Evolutionary conservation across 2,113 vertebrate genomes (phyloP).

Genomic region (Orycteropus afer): DNA sequence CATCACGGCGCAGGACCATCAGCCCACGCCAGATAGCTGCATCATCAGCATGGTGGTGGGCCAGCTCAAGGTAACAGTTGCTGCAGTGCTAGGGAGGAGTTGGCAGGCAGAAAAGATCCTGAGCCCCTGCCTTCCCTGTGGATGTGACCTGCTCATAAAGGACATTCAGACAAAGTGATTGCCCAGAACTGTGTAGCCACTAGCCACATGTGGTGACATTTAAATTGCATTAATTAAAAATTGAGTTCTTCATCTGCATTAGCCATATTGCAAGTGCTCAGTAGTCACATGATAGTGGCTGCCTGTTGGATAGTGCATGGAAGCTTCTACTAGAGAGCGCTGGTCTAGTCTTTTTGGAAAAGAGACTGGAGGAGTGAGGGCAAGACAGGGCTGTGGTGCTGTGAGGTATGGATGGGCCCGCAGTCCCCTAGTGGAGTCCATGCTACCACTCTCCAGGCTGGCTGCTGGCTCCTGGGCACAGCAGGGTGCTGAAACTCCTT

Average conservation of each 20-base stretch:
- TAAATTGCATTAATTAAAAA: constrained; percentile 16
- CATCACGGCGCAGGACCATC: constrained; percentile 99
- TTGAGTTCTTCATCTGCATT: background rate
- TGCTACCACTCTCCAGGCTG: background rate
- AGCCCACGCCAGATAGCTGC: constrained; percentile 97
- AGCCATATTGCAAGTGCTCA: background rate
- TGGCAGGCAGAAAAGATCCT: background rate
- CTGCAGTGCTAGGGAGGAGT: background rate
- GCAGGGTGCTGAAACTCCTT: background rate
- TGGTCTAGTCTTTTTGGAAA: constrained; percentile 53
- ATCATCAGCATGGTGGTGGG: constrained; percentile 99
- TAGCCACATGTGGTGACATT: background rate
- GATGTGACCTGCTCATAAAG: background rate
- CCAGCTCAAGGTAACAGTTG: constrained; percentile 92
- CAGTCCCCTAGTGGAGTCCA: background rate
- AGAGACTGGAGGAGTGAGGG: background rate
- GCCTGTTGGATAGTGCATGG: background rate
- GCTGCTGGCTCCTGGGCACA: background rate
- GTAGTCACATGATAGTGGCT: background rate
- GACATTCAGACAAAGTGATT: background rate
- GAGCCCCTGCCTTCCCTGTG: background rate
- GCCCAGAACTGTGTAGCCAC: background rate
- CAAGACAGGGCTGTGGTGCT: background rate
- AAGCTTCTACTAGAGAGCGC: constrained; percentile 11
- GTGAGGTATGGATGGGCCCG: background rate